Conservation (phyloP, 2,888 invertebrate genomes). For the Exocentrus adspersus region DNA sequence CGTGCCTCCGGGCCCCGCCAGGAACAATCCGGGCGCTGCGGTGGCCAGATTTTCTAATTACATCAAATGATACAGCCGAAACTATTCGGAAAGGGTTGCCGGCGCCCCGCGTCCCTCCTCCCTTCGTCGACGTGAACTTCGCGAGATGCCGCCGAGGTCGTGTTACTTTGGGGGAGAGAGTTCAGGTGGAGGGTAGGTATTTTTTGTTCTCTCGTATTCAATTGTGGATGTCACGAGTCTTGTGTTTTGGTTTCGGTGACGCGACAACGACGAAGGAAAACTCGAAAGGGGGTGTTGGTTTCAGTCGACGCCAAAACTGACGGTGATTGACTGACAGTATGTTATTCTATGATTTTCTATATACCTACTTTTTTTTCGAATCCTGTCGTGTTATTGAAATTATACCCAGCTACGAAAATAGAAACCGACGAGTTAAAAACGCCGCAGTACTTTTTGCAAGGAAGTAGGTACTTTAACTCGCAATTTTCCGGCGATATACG, state of each 20-base stretch:
- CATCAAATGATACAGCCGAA: slow-evolving; percentile 50
- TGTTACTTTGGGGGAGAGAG: neutral
- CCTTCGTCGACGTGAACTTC: neutral
- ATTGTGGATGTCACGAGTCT: neutral
- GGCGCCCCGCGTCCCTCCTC: neutral
- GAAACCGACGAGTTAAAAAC: too few species aligned
- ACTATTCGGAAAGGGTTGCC: slow-evolving; percentile 43
- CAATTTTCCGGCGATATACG: slow-evolving; percentile 3
- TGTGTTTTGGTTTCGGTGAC: neutral
- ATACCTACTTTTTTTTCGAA: too few species aligned
- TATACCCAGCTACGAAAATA: neutral
- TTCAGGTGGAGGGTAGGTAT: neutral
- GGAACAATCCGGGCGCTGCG: slow-evolving; percentile 47
- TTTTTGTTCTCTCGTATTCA: slow-evolving; percentile 3
- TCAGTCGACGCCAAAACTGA: neutral
- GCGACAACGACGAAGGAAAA: neutral
- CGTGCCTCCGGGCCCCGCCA: slow-evolving; percentile 34
- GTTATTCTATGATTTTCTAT: too few species aligned
- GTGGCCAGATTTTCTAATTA: slow-evolving; percentile 53
- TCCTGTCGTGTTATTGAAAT: too few species aligned
- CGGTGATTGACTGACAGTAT: neutral
- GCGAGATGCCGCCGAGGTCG: slow-evolving; percentile 9
- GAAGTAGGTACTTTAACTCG: neutral
- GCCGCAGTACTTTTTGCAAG: neutral
- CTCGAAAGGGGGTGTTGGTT: neutral